Evolutionary conservation across 2,113 vertebrate species (phyloP), one percentile per base, ranked within the genome.

Genomic region (Onychostoma macrolepis): DNA sequence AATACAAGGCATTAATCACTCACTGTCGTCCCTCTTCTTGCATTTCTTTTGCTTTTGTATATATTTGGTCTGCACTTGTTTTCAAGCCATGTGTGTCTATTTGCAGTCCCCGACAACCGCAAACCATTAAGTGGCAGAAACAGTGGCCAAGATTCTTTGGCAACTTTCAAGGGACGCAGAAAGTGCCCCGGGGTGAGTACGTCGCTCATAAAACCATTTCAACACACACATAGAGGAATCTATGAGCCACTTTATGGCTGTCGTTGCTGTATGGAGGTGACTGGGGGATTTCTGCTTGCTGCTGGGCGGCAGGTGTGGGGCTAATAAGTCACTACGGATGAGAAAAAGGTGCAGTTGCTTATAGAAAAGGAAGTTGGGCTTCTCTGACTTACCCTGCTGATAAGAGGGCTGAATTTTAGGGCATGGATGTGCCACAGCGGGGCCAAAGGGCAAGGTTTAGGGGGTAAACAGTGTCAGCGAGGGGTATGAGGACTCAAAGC

Each of bases 91-190:
- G 92, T 96, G 91, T 94, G 86, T 89, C 90, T 96, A 94, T 96
- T 96, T 98, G 96, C 94, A 93, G 94, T 94, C 93, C 91, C 91
- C 93, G 93, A 95, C 94, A 94, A 94, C 92, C 93, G 89, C 95
- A 95, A 96, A 96, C 96, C 96, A 96, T 96, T 95, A 93, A 93
- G 93, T 94, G 86, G 91, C 91, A 95, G 94, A 94, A 94, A 94
- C 93, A 94, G 93, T 90, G 95, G 93, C 95, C 95, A 95, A 89
- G 93, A 94, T 95, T 95, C 96, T 90, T 93, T 94, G 92, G 94
- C 95, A 94, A 90, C 94, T 96, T 94, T 94, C 94, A 96, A 94
- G 95, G 94, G 92, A 88, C 93, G 80, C 93, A 92, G 92, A 93
- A 90, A 89, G 92, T 85, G 89, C 94, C 96, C 95, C 96, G 96